Evolutionary conservation across 2,797 vertebrate species (phyloP), one percentile per base, ranked within the genome.

Genomic region (Parauchenoglanis ngamensis): DNA sequence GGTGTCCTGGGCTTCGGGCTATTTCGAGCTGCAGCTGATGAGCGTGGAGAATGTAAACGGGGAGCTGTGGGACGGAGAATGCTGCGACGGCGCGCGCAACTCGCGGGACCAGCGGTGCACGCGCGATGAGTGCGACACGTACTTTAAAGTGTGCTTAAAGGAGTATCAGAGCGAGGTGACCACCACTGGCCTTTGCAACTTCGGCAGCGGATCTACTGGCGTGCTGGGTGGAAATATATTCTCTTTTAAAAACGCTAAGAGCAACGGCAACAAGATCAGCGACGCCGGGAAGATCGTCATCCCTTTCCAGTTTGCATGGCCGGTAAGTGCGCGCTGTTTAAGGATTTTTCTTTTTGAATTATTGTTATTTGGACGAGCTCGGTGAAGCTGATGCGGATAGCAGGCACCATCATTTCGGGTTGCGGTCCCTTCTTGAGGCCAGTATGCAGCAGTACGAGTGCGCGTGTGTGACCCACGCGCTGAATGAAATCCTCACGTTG

Each of bases 1-100:
- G 98, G 97, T 96, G 96, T 97, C 96, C 94, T 96, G 95, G 94
- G 97, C 96, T 91, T 96, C 96, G 90, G 98, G 98, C 96, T 98
- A 97, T 96, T 99, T 99, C 93, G 98, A 99, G 97, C 96, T 99
- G 95, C 97, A 97, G 97, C 95, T 99, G 96, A 97, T 97, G 94
- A 96, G 96, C 61, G 96, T 99, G 94, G 96, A 97, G 95, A 99
- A 99, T 93, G 94, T 95, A 77, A 97, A 98, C 94, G 98, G 98
- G 54, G 97, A 99, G 95, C 89, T 98, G 95, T 96, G 95, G 93
- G 96, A 95, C 94, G 97, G 98, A 91, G 96, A 97, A 92, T 99
- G 98, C 95, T 99, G 98, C 93, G 98, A 99, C 92, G 97, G 97
- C 92, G 86, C 92, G 91, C 94, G 96, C 93, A 95, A 94, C 94